These are phyloP conservation scores for Thymelicus acteon DNA, from an alignment of 2,888 invertebrate species.

Conservation along the genomic window DNA sequence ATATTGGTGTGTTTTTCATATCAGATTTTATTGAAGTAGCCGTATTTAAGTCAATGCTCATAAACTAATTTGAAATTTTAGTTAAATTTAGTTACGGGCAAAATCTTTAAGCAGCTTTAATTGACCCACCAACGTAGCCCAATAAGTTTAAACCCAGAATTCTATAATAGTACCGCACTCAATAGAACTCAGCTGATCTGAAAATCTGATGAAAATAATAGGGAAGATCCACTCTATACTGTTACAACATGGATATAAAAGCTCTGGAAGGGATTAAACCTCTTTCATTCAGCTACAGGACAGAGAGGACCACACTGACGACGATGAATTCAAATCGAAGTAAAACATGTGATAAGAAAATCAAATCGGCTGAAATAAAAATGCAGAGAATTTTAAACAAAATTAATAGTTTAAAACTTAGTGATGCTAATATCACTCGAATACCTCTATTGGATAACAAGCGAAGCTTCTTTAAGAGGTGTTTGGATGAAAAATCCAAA, in stretches of 20 bases:
- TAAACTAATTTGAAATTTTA: no score
- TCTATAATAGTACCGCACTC: no score
- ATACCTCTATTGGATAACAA: constrained; percentile 45
- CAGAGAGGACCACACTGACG: not conserved
- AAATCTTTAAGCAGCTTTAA: no score
- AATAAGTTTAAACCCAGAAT: no score
- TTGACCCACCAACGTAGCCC: no score
- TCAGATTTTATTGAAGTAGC: no score
- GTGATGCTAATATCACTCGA: constrained; percentile 54
- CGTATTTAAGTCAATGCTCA: no score
- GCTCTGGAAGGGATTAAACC: constrained; percentile 38
- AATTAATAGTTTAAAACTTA: constrained; percentile 64
- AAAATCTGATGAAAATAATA: no score
- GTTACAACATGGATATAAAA: constrained; percentile 55
- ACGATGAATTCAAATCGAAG: constrained; percentile 56
- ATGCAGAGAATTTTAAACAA: constrained; percentile 66
- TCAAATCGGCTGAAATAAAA: constrained; percentile 69
- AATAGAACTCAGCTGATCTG: no score
- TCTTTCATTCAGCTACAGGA: constrained; percentile 41
- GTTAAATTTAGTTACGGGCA: no score
- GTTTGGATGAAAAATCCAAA: constrained; percentile 6
- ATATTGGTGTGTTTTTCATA: no score
- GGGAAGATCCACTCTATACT: constrained; percentile 38
- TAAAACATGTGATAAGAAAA: constrained; percentile 66
- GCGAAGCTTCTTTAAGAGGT: not conserved